Conservation (phyloP, 2,888 invertebrate genomes). For the Eristalis pertinax region DNA sequence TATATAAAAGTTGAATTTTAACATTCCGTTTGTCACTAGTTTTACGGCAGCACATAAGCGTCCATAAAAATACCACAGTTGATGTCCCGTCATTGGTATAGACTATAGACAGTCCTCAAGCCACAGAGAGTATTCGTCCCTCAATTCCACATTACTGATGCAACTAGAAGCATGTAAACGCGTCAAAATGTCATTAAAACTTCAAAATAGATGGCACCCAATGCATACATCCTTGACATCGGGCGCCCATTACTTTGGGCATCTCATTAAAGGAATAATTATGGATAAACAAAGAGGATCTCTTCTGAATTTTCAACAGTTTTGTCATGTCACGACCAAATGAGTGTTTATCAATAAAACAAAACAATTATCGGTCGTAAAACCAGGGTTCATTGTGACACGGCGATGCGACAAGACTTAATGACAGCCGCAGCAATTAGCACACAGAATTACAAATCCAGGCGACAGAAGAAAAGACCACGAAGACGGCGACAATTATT, state of each 20-base stretch:
- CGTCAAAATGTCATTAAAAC: background rate
- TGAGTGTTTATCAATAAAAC: background rate
- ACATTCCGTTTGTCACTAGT: too few relatives aligned
- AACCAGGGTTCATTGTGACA: background rate
- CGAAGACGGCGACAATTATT: background rate
- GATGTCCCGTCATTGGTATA: too few relatives aligned
- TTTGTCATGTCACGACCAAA: background rate
- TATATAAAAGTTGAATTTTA: too few relatives aligned
- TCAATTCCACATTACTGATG: background rate
- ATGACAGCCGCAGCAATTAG: background rate
- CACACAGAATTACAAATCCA: background rate
- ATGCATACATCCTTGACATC: background rate
- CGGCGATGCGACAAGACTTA: background rate
- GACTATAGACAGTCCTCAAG: too few relatives aligned
- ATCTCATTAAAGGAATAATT: background rate
- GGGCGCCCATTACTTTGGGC: background rate
- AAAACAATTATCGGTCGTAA: background rate
- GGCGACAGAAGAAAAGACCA: background rate
- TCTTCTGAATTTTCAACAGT: background rate
- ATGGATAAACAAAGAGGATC: background rate
- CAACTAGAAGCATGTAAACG: background rate
- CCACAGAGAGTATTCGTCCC: too few relatives aligned
- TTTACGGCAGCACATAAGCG: too few relatives aligned
- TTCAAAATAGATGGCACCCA: background rate
- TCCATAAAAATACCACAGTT: too few relatives aligned